phyloP scores from a whole-genome alignment of 2,113 vertebrate species.

The Dasypus novemcinctus region DNA sequence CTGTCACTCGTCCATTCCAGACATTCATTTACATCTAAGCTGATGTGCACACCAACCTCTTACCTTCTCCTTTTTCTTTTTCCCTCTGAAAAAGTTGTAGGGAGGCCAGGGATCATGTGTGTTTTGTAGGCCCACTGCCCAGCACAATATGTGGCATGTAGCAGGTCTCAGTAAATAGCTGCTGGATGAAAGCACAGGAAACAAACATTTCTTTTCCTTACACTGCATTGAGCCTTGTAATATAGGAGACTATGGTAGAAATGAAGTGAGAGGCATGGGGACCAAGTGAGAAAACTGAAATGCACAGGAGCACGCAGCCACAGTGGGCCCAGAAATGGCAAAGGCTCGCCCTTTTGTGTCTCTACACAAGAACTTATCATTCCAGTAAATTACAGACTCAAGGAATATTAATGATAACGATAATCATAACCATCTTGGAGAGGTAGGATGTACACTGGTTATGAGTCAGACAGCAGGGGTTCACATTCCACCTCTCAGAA shows the following conservation, averaged over 20 bases:
- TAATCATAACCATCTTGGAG: neutral
- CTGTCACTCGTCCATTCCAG: neutral
- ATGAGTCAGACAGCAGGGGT: neutral
- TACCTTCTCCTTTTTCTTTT: neutral
- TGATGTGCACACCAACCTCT: neutral
- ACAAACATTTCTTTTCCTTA: neutral
- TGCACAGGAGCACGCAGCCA: neutral
- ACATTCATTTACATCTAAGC: neutral
- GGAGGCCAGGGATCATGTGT: neutral
- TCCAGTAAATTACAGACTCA: neutral
- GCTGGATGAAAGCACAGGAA: neutral
- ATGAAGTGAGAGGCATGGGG: neutral
- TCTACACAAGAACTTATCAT: neutral
- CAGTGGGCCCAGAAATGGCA: neutral
- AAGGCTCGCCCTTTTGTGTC: neutral
- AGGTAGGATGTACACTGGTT: neutral
- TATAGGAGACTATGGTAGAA: neutral
- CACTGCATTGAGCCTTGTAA: neutral
- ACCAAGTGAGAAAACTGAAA: neutral
- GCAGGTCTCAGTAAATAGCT: neutral
- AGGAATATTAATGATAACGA: slow-evolving; percentile 14
- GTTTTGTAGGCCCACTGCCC: neutral
- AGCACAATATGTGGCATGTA: neutral
- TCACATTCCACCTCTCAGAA: neutral
- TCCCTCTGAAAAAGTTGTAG: neutral